These are phyloP conservation scores for Ormia ochracea DNA, from an alignment of 2,888 invertebrate genomes.

Conservation along the genomic window DNA sequence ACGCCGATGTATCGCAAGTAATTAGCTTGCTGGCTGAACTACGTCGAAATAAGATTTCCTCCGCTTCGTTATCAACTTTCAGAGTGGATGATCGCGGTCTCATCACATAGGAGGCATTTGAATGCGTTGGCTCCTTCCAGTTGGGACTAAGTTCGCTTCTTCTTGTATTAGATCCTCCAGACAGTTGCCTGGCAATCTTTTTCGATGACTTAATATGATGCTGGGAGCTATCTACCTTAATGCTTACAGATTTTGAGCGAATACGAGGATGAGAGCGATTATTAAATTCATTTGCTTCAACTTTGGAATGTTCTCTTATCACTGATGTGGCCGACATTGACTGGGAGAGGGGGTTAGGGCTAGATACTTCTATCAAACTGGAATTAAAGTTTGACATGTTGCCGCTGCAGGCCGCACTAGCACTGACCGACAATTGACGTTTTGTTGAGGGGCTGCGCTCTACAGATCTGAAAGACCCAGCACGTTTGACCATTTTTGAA, in stretches of 20 bases:
- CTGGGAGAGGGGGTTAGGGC: constrained; percentile 75
- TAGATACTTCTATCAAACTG: constrained; percentile 59
- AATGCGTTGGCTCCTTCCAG: constrained; percentile 65
- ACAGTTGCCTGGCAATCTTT: constrained; percentile 66
- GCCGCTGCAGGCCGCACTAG: constrained; percentile 59
- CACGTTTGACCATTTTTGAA: constrained; percentile 83
- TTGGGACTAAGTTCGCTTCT: constrained; percentile 56
- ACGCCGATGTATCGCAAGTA: constrained; percentile 72
- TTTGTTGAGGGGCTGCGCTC: constrained; percentile 75
- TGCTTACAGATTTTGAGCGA: constrained; percentile 77
- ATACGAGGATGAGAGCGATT: constrained; percentile 74
- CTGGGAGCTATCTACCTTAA: constrained; percentile 66
- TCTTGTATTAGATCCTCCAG: constrained; percentile 51
- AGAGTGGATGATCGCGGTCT: constrained; percentile 69
- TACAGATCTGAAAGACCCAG: constrained; percentile 80
- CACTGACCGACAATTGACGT: constrained; percentile 73
- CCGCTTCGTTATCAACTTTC: constrained; percentile 57
- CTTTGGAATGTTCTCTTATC: constrained; percentile 73
- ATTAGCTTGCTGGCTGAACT: constrained; percentile 69
- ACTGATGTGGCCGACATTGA: constrained; percentile 79
- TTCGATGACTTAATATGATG: constrained; percentile 34
- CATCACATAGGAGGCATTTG: constrained; percentile 68
- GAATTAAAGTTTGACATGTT: constrained; percentile 46
- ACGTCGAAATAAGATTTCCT: constrained; percentile 47
- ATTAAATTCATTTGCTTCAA: constrained; percentile 67